Evolutionary conservation across 2,888 invertebrate genomes (phyloP).

Genomic region (Serrognathus titanus): DNA sequence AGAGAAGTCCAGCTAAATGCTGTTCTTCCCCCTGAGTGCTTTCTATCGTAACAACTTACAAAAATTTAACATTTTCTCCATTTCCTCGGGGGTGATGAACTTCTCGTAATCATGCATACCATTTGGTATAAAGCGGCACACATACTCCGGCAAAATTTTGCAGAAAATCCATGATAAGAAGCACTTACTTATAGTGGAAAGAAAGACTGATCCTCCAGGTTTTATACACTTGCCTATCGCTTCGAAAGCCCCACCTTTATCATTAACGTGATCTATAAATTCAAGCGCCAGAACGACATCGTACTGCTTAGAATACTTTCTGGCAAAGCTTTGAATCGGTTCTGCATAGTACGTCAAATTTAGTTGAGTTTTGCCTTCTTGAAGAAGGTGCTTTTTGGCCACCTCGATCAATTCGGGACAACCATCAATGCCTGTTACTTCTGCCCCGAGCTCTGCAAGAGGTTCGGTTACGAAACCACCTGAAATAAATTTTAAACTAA

Average conservation of each 20-base stretch:
- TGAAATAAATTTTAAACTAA: neutral
- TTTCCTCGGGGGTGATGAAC: conserved; percentile 64
- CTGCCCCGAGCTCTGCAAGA: conserved; percentile 71
- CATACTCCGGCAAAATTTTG: conserved; percentile 70
- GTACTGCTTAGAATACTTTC: conserved; percentile 43
- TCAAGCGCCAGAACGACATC: conserved; percentile 66
- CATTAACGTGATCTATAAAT: conserved; percentile 63
- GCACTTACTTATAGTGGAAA: conserved; percentile 51
- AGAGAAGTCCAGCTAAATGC: too few species aligned
- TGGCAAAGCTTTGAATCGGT: conserved; percentile 53
- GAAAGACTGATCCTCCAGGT: conserved; percentile 46
- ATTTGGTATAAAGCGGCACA: conserved; percentile 64
- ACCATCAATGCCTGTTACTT: conserved; percentile 74
- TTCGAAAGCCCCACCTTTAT: conserved; percentile 53
- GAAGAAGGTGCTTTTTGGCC: conserved; percentile 58
- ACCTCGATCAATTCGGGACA: conserved; percentile 62
- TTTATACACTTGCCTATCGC: conserved; percentile 37
- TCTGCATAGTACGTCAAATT: conserved; percentile 48
- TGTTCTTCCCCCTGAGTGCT: neutral
- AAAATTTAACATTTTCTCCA: neutral
- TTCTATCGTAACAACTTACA: neutral
- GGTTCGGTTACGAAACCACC: conserved; percentile 33
- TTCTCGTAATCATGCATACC: conserved; percentile 87
- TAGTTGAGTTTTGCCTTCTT: conserved; percentile 20
- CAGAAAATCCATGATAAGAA: conserved; percentile 50